phyloP scores from a whole-genome alignment of 2,888 invertebrate genomes.

The Scaeva pyrastri region DNA sequence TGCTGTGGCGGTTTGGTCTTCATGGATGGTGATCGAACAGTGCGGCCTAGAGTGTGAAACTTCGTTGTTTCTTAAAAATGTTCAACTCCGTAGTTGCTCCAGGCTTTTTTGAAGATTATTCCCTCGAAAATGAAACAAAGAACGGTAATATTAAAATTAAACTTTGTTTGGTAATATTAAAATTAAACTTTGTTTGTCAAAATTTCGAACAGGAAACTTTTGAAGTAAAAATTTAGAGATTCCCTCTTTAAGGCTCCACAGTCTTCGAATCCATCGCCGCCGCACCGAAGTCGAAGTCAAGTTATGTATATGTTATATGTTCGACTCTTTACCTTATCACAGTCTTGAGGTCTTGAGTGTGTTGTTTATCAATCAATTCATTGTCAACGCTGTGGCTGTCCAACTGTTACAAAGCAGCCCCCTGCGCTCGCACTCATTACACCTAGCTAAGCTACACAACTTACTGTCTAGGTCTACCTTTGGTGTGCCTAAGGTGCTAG shows the following conservation, averaged over 20 bases:
- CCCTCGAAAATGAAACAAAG: too few relatives aligned
- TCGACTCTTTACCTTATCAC: slow-evolving; percentile 37
- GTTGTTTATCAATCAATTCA: slow-evolving; percentile 75
- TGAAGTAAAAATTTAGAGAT: too few relatives aligned
- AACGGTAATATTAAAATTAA: too few relatives aligned
- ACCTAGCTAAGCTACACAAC: background rate
- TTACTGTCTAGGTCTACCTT: slow-evolving; percentile 42
- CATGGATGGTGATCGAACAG: slow-evolving; percentile 46
- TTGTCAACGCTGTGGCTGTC: slow-evolving; percentile 73
- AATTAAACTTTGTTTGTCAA: too few relatives aligned
- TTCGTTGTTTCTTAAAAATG: too few relatives aligned
- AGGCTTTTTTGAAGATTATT: too few relatives aligned
- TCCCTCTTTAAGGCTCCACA: slow-evolving; percentile 57
- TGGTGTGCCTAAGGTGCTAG: slow-evolving; percentile 41
- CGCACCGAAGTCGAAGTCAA: background rate
- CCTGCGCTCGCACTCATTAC: slow-evolving; percentile 48
- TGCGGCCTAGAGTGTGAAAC: slow-evolving; percentile 7
- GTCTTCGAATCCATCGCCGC: background rate
- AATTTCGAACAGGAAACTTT: too few relatives aligned
- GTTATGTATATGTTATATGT: slow-evolving; percentile 50
- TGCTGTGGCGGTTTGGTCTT: slow-evolving; percentile 31
- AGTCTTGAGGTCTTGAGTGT: slow-evolving; percentile 64
- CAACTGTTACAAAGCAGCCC: slow-evolving; percentile 51
- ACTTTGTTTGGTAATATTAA: too few relatives aligned
- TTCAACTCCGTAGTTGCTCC: too few relatives aligned